A percentile compares a stretch with the other conserved stretches of the same genome.
Evolutionary conservation across 2,797 vertebrate genomes (phyloP).

Genomic region (Sparus aurata): DNA sequence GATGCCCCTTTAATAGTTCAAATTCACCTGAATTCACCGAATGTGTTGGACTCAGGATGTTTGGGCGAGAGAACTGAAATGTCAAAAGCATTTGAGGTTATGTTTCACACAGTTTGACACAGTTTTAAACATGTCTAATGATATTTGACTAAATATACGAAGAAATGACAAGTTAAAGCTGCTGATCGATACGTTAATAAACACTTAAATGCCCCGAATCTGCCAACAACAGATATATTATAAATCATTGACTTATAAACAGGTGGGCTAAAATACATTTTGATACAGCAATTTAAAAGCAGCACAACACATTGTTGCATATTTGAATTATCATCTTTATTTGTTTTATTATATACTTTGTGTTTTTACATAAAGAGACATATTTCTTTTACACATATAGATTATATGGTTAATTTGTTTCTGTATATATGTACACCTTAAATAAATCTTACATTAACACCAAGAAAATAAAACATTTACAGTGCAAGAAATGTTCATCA

Average conservation of each 20-base stretch:
- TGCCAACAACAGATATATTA: not conserved
- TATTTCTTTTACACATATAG: slow-evolving; percentile 87
- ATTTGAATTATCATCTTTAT: slow-evolving; percentile 85
- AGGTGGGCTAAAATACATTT: not conserved
- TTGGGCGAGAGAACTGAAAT: too few species aligned
- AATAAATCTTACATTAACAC: slow-evolving; percentile 84
- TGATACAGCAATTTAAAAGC: slow-evolving; percentile 2
- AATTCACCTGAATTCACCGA: not conserved
- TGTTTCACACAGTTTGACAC: not conserved
- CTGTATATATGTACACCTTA: slow-evolving; percentile 87
- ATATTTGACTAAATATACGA: not conserved
- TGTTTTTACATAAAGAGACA: slow-evolving; percentile 88
- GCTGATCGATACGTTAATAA: not conserved
- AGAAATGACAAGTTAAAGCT: not conserved
- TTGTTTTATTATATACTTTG: slow-evolving; percentile 86
- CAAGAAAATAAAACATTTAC: slow-evolving; percentile 85
- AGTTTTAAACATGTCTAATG: not conserved
- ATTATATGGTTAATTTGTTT: slow-evolving; percentile 86
- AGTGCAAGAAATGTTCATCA: slow-evolving; percentile 78
- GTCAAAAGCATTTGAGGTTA: not conserved
- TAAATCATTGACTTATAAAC: not conserved
- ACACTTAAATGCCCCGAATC: not conserved
- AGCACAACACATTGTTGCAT: slow-evolving; percentile 62
- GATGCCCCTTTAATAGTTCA: too few species aligned
- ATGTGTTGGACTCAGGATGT: not conserved